Evolutionary conservation across 2,113 vertebrate species (phyloP).

Genomic region (Heterotis niloticus): DNA sequence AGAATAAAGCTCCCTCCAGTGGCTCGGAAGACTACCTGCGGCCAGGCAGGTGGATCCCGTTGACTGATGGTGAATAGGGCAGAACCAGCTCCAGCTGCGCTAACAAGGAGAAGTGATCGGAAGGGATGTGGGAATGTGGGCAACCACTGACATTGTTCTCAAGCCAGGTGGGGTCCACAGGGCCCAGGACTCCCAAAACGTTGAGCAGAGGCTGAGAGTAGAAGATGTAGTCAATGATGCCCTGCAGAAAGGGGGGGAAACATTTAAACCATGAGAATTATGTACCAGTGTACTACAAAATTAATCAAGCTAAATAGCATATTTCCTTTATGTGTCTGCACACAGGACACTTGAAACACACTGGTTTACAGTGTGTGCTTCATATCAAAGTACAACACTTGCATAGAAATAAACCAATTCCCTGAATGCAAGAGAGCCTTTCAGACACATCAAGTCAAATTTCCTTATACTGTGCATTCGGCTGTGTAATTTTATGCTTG

Average conservation of each 20-base stretch:
- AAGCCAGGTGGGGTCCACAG: slow-evolving; percentile 94
- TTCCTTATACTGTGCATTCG: too few species aligned
- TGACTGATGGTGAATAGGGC: slow-evolving; percentile 84
- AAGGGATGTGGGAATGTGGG: slow-evolving; percentile 96
- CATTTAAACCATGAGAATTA: not conserved
- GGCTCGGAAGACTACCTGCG: slow-evolving; percentile 91
- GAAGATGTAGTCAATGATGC: slow-evolving; percentile 99
- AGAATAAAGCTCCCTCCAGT: slow-evolving; percentile 69
- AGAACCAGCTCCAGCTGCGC: slow-evolving; percentile 96
- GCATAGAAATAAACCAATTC: too few species aligned
- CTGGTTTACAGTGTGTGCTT: too few species aligned
- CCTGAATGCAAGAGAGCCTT: too few species aligned
- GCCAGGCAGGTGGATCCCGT: slow-evolving; percentile 89
- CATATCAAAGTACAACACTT: too few species aligned
- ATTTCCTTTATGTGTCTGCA: not conserved
- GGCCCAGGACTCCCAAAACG: slow-evolving; percentile 90
- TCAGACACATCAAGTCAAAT: too few species aligned
- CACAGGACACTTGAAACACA: too few species aligned
- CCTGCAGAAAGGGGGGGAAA: slow-evolving; percentile 60
- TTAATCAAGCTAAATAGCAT: not conserved
- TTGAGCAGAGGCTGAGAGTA: slow-evolving; percentile 96
- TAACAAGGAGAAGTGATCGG: slow-evolving; percentile 98
- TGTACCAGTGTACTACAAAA: not conserved
- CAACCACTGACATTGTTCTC: slow-evolving; percentile 96
- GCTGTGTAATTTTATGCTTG: too few species aligned